Percentiles rank a stretch among this genome's conserved stretches.
Evolutionary conservation across 2,797 vertebrate species (phyloP).

Genomic region (Argentina silus): DNA sequence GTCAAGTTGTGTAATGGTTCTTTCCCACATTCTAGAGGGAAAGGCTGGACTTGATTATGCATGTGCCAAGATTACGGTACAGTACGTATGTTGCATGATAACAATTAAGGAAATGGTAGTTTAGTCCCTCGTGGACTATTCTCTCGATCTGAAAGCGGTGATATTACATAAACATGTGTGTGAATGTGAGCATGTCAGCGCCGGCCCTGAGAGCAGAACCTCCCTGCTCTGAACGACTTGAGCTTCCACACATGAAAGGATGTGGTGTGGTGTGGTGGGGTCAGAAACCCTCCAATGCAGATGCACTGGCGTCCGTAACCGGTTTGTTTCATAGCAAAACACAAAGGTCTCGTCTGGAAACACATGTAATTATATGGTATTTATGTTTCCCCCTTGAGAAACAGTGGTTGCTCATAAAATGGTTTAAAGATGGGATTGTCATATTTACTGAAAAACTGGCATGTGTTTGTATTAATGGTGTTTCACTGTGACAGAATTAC

Average conservation of each 20-base stretch:
- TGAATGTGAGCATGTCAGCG: background rate
- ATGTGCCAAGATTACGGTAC: too few species aligned
- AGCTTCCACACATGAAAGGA: constrained; percentile 14
- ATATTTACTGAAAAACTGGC: background rate
- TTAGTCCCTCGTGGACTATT: background rate
- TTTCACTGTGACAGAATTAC: background rate
- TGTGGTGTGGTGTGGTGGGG: constrained; percentile 23
- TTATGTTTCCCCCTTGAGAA: constrained; percentile 9
- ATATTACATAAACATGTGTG: background rate
- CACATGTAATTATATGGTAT: constrained; percentile 41
- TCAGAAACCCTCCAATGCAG: constrained; percentile 26
- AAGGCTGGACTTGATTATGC: background rate
- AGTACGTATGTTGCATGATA: background rate
- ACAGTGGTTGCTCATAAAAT: constrained; percentile 24
- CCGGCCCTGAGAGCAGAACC: background rate
- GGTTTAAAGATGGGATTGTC: constrained; percentile 3
- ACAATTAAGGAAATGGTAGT: background rate
- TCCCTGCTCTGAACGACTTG: background rate
- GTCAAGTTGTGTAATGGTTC: background rate
- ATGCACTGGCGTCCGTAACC: constrained; percentile 31
- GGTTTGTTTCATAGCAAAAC: constrained; percentile 33
- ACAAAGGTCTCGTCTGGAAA: constrained; percentile 18
- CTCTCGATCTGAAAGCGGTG: background rate
- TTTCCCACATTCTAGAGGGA: background rate
- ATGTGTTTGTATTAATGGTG: too few species aligned